phyloP scores from a whole-genome alignment of 2,113 vertebrate species.

The Elachura formosa region DNA sequence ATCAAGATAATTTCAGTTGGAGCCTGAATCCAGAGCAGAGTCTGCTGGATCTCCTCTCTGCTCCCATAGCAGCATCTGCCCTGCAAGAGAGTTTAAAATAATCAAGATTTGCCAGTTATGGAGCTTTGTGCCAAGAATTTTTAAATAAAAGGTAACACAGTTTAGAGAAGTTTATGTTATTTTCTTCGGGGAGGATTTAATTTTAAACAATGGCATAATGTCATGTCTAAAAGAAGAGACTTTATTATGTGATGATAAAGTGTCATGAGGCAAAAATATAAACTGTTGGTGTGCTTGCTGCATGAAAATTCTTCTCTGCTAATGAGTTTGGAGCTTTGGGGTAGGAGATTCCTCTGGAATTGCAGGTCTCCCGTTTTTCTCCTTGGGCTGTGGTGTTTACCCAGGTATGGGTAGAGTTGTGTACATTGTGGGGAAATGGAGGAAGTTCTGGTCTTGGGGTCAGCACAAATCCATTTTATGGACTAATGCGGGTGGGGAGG shows the following conservation, averaged over 20 bases:
- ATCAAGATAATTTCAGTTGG: neutral
- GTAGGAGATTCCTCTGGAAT: neutral
- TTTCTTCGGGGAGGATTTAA: neutral
- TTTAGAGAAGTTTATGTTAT: neutral
- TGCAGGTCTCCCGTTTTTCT: neutral
- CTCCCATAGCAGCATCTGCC: neutral
- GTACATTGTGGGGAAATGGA: fast-evolving
- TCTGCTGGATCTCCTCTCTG: neutral
- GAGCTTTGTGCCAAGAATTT: neutral
- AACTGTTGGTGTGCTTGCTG: neutral
- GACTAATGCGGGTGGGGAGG: neutral
- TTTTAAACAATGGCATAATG: neutral
- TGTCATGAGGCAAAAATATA: neutral
- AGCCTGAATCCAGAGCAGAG: neutral
- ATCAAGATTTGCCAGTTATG: neutral
- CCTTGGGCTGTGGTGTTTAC: neutral
- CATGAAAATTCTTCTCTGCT: neutral
- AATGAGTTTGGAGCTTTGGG: neutral
- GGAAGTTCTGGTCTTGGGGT: neutral
- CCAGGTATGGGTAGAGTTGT: neutral
- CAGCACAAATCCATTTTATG: neutral
- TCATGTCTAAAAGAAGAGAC: neutral
- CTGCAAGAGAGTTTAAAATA: neutral
- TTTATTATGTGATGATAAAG: neutral
- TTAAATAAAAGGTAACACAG: neutral